phyloP scores from a whole-genome alignment of 2,797 vertebrate species.

The Acrossocheilus wenchowensis region DNA sequence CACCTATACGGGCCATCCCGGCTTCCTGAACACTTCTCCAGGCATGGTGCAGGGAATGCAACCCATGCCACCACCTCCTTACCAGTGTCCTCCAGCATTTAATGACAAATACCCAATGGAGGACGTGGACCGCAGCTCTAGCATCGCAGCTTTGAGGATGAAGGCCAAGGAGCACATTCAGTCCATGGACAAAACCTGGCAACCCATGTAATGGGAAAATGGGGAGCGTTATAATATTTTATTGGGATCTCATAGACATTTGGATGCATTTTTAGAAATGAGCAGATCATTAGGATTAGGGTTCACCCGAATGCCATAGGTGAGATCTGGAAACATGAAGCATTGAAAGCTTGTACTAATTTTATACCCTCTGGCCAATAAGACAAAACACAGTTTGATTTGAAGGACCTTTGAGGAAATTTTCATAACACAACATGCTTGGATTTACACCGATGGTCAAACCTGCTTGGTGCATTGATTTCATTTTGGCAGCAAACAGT shows the following conservation, averaged over 20 bases:
- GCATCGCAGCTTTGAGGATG: conserved; percentile 89
- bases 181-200: conserved; percentile 94
- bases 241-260: conserved; percentile 20
- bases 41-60: conserved; percentile 88
- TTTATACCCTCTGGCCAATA: not conserved
- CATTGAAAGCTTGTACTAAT: not conserved
- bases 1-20: conserved; percentile 76
- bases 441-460: not conserved
- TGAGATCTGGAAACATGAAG: not conserved
- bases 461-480: not conserved
- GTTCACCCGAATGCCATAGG: conserved; percentile 18
- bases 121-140: conserved; percentile 87
- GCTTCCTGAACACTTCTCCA: conserved; percentile 82
- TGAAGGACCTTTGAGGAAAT: conserved; percentile 1
- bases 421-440: not conserved
- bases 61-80: conserved; percentile 83
- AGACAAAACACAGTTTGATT: not conserved
- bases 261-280: not conserved
- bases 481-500: not conserved
- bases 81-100: conserved; percentile 85
- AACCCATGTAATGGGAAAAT: conserved; percentile 81
- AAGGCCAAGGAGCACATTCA: conserved; percentile 95
- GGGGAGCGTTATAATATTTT: not conserved
- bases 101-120: conserved; percentile 89
- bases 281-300: conserved; percentile 19